Percentiles rank a stretch among this genome's conserved stretches.
Evolutionary conservation across 64 coral and sea anemone genomes (phyloP).

Genomic region (Orbicella faveolata): DNA sequence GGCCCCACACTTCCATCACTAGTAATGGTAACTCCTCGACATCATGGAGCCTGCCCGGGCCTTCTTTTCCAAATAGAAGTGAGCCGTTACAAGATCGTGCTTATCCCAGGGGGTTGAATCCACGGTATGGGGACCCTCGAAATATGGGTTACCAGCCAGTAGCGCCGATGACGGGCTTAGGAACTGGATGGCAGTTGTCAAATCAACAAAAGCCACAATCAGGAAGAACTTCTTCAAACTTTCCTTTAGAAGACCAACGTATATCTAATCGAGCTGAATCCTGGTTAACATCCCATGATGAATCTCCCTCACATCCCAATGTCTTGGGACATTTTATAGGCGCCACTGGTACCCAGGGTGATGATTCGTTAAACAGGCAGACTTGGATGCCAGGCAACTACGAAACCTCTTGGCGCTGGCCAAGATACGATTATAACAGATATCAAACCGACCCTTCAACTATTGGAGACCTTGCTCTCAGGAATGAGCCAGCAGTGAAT

Average conservation of each 20-base stretch:
- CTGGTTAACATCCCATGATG: background rate
- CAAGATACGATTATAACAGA: background rate
- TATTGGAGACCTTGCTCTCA: background rate
- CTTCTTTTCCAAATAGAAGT: background rate
- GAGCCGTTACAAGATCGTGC: background rate
- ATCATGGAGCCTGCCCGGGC: background rate
- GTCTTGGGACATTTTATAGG: background rate
- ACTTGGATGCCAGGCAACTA: background rate
- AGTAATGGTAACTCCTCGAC: background rate
- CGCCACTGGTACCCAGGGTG: background rate
- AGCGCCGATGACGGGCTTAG: background rate
- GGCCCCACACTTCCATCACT: background rate
- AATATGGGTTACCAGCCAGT: background rate
- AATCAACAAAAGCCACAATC: background rate
- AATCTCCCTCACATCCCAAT: background rate
- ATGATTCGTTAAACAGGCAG: background rate
- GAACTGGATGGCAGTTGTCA: background rate
- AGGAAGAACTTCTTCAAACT: background rate
- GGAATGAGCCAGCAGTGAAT: background rate
- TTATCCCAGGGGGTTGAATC: background rate
- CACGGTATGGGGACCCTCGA: too few species aligned
- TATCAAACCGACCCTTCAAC: background rate
- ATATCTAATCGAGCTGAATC: background rate
- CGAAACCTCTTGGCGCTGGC: too few species aligned
- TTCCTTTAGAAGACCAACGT: background rate